Base-by-base conservation (phyloP, 2,797 vertebrate species). In the Macroramphosus scolopax region DNA sequence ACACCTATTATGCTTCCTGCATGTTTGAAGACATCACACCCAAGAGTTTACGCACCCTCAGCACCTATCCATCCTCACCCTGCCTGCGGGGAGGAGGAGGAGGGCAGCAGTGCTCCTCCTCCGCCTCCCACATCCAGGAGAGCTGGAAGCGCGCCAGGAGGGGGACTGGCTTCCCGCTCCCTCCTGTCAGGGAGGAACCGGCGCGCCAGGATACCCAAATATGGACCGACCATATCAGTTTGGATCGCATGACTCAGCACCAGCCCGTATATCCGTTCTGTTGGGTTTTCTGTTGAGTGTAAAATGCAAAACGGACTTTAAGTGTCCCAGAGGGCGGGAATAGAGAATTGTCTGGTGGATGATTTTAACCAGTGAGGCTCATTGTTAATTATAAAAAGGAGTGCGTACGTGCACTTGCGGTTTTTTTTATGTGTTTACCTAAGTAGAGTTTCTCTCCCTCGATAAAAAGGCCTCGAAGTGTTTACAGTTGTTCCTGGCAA, bases 401-500 rank as follows among this genome's bases (percentile, higher is more conserved):
- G 18, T 1, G 35, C n/a, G 54, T 18, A 44, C n/a, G 13, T 8
- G 8, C 11, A 16, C 26, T 41, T 14, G 1, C 2, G 25, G 8
- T 6, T 29, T 36, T 0, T 17, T 52, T 8, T 26, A 8, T 13
- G 32, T 38, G 13, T 73, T 56, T 39, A 52, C 68, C 52, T 63
- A 34, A 24, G 12, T 26, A 31, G 49, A 72, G 58, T 78, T 72
- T 75, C 68, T 68, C 80, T 26, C n/a, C 61, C 36, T 58, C 58
- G 30, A 20, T 14, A 80, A 74, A 78, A 64, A 62, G 58, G 57
- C 46, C 42, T 51, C 20, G 63, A 85, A 87, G 79, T 94, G 91
- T 93, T 93, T 91, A 92, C 88, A 81, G 83, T 87, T 73, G 78
- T 92, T 93, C 89, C 92, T 82, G 92, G 92, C 90, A 94, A 87